Percentiles rank a stretch among this genome's conserved stretches.
phyloP scores from a whole-genome alignment of 2,113 vertebrate genomes.

The Cheilinus undulatus region DNA sequence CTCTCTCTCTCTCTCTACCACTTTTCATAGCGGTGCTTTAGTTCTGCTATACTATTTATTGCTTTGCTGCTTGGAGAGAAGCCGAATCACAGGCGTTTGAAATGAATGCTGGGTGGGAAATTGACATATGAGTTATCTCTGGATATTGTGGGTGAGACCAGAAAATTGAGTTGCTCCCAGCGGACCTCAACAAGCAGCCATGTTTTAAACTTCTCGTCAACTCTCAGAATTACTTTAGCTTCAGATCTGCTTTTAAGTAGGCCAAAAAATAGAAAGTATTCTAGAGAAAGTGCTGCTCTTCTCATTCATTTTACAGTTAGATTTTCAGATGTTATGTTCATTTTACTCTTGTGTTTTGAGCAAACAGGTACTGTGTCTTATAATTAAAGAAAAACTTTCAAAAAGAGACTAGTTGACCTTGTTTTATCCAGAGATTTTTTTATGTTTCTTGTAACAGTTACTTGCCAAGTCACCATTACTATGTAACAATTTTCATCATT shows the following conservation, averaged over 20 bases:
- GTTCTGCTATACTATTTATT: slow-evolving; percentile 52
- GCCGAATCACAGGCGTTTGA: slow-evolving; percentile 6
- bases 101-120: slow-evolving; percentile 25
- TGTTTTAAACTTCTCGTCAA: slow-evolving; percentile 35
- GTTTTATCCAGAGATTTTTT: not conserved
- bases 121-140: slow-evolving; percentile 16
- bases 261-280: too few species aligned
- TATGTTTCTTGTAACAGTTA: not conserved
- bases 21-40: slow-evolving; percentile 3
- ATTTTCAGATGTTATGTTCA: too few species aligned
- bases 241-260: too few species aligned
- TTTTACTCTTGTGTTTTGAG: too few species aligned
- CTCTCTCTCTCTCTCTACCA: too few species aligned
- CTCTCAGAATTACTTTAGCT: slow-evolving; percentile 25
- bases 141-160: slow-evolving; percentile 23
- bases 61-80: slow-evolving; percentile 51
- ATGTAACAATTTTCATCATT: too few species aligned
- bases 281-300: too few species aligned
- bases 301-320: too few species aligned
- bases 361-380: not conserved
- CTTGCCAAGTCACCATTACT: not conserved
- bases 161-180: slow-evolving; percentile 24
- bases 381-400: not conserved
- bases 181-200: slow-evolving; percentile 25
- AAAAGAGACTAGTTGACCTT: not conserved